Percentiles rank a stretch among this genome's conserved stretches.
Evolutionary conservation across 2,888 invertebrate genomes (phyloP).

Genomic region (Brachylomia viminalis): DNA sequence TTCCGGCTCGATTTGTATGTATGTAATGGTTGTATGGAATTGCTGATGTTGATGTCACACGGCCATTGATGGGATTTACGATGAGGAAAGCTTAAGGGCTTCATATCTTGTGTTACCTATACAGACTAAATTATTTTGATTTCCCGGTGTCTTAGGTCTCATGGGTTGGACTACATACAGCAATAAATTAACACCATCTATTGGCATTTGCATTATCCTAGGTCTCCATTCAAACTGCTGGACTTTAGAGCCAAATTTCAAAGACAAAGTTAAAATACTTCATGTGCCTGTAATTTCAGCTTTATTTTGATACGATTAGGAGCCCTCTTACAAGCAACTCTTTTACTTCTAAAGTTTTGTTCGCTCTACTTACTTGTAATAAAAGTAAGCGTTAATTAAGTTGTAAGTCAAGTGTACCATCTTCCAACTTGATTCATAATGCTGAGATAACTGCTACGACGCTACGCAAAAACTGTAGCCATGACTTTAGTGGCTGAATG

Average conservation of each 20-base stretch:
- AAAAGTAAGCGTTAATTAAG: conserved; percentile 12
- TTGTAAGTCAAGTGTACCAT: conserved; percentile 14
- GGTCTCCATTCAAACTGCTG: not conserved
- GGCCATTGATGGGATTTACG: not conserved
- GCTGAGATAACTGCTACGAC: not conserved
- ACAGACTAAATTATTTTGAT: not conserved
- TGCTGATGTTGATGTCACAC: conserved; percentile 10
- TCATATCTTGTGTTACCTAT: not conserved
- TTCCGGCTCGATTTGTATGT: conserved; percentile 48
- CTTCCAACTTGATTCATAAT: not conserved
- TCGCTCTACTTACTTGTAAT: not conserved
- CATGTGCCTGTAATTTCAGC: not conserved
- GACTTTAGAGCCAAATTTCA: not conserved
- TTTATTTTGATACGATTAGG: too few relatives aligned
- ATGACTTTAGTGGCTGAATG: too few relatives aligned
- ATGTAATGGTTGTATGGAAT: conserved; percentile 42
- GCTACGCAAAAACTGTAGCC: not conserved
- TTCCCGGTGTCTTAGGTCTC: not conserved
- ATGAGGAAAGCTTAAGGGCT: not conserved
- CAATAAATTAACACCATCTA: not conserved
- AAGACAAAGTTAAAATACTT: not conserved
- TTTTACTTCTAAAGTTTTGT: not conserved
- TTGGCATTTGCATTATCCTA: not conserved
- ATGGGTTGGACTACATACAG: not conserved
- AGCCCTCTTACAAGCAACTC: not conserved